Percentiles rank a stretch among this genome's conserved stretches.
These are phyloP conservation scores for Chauna torquata DNA, from an alignment of 2,113 vertebrate genomes.

Conservation along the genomic window DNA sequence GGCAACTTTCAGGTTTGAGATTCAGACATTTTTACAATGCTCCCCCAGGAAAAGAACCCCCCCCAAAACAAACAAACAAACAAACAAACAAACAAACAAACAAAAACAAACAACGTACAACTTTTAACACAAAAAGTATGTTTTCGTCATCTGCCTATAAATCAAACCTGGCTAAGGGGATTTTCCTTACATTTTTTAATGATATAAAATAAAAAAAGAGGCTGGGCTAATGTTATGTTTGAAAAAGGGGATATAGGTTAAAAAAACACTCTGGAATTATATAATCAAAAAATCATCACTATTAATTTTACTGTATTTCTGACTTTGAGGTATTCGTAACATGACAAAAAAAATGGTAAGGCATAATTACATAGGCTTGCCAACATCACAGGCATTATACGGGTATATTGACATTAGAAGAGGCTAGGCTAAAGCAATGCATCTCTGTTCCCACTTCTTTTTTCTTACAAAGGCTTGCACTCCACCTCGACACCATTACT, in stretches of 20 bases:
- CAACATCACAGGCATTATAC: not conserved
- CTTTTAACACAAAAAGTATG: not conserved
- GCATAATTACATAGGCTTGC: not conserved
- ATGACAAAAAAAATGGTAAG: not conserved
- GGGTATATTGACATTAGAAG: not conserved
- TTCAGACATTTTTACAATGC: not conserved
- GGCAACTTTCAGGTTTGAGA: not conserved
- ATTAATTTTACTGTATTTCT: not conserved
- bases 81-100: not conserved
- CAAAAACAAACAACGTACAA: not conserved
- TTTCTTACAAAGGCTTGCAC: accelerated
- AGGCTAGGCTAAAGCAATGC: not conserved
- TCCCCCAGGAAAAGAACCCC: not conserved
- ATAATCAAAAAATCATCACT: not conserved
- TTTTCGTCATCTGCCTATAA: not conserved
- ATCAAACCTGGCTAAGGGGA: not conserved
- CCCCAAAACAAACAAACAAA: too few species aligned
- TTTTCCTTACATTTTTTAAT: not conserved
- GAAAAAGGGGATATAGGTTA: not conserved
- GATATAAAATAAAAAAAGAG: not conserved
- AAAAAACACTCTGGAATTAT: not conserved
- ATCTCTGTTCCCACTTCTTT: not conserved
- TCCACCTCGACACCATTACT: not conserved
- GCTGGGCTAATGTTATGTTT: not conserved
- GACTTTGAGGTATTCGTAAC: not conserved